Evolutionary conservation across 2,888 invertebrate species (phyloP).

Genomic region (Scaptomyza parva): DNA sequence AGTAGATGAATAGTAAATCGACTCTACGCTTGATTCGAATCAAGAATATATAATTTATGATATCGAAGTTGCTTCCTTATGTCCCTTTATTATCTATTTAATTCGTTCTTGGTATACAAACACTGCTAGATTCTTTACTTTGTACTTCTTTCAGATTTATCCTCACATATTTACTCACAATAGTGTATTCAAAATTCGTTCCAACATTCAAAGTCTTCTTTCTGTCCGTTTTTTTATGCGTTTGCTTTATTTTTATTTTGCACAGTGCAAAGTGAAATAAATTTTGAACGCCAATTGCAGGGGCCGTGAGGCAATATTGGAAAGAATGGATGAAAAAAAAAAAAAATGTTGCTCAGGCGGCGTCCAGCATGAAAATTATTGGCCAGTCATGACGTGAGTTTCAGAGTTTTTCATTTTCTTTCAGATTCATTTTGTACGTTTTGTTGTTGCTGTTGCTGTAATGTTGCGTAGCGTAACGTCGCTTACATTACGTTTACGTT

Average conservation of each 20-base stretch:
- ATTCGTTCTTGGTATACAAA: no score
- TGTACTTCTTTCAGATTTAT: no score
- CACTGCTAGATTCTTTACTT: no score
- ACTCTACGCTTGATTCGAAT: no score
- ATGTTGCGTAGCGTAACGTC: slow-evolving; percentile 33
- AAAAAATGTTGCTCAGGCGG: slow-evolving; percentile 54
- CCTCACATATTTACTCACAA: neutral
- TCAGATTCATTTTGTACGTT: slow-evolving; percentile 34
- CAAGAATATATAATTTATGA: no score
- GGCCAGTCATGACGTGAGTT: slow-evolving; percentile 78
- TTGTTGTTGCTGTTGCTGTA: slow-evolving; percentile 11
- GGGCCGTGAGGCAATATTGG: slow-evolving; percentile 68
- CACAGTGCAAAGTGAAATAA: slow-evolving; percentile 74
- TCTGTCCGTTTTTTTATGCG: slow-evolving; percentile 11
- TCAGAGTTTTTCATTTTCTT: slow-evolving; percentile 48
- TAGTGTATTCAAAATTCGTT: slow-evolving; percentile 28
- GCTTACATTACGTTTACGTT: slow-evolving; percentile 32
- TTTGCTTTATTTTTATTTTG: slow-evolving; percentile 70
- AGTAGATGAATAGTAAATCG: no score
- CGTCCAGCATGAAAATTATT: slow-evolving; percentile 69
- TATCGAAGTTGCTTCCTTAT: no score
- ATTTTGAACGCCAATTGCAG: slow-evolving; percentile 75
- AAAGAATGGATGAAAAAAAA: slow-evolving; percentile 18
- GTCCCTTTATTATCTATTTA: no score
- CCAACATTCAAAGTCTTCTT: neutral